A percentile compares a stretch with the other conserved stretches of the same genome.
These are phyloP conservation scores for Thalassarche chlororhynchos DNA, from an alignment of 2,113 vertebrate species.

Conservation along the genomic window DNA sequence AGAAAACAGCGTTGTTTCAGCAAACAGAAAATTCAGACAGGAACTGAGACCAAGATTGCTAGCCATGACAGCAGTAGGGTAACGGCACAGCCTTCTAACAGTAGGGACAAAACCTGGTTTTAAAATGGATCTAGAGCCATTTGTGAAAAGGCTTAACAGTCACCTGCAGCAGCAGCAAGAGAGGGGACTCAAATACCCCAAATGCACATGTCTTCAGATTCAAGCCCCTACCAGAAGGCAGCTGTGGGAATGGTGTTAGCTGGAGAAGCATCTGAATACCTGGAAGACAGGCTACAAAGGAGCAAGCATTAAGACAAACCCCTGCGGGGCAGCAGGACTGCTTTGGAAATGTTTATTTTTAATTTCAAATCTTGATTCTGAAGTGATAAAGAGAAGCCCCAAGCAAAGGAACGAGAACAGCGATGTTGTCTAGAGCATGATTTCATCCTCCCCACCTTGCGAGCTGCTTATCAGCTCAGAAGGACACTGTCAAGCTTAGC, in stretches of 20 bases:
- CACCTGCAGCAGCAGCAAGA: neutral
- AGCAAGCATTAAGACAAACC: neutral
- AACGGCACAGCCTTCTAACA: neutral
- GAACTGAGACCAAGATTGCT: neutral
- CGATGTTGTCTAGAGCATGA: slow-evolving; percentile 2
- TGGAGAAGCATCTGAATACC: slow-evolving; percentile 8
- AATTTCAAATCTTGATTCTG: slow-evolving; percentile 27
- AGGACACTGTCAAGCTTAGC: neutral
- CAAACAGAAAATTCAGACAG: neutral
- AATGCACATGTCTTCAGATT: neutral
- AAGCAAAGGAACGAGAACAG: slow-evolving; percentile 15
- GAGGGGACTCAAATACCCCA: neutral
- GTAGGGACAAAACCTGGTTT: neutral
- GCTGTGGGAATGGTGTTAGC: neutral
- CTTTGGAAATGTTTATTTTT: slow-evolving; percentile 29
- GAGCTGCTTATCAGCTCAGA: neutral
- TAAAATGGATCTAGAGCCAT: neutral
- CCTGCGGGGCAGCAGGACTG: neutral
- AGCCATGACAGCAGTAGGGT: neutral
- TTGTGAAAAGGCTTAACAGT: neutral
- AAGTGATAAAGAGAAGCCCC: slow-evolving; percentile 2
- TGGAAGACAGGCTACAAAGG: slow-evolving; percentile 24
- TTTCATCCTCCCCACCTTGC: neutral
- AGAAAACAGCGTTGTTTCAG: neutral
- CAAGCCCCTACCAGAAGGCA: neutral